A percentile compares a stretch with the other conserved stretches of the same genome.
These are phyloP conservation scores for Caenorhabditis plicata DNA, from an alignment of 2,888 invertebrate species.

Conservation along the genomic window DNA sequence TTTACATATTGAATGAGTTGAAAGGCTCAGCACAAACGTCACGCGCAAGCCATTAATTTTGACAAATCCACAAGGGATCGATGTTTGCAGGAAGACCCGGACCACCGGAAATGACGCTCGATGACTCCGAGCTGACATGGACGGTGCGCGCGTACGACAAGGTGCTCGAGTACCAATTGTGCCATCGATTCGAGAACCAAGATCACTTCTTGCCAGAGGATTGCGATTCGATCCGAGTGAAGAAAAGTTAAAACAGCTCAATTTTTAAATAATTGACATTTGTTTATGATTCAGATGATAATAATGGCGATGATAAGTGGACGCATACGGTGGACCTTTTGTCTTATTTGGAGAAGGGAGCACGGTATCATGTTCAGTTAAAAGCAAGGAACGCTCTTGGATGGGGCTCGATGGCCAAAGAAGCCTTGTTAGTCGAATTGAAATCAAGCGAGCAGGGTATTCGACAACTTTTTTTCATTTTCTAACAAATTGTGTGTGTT, in stretches of 20 bases:
- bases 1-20: slow-evolving; percentile 33
- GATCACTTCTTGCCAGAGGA: slow-evolving; percentile 28
- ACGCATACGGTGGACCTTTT: slow-evolving; percentile 24
- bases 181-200: slow-evolving; percentile 10
- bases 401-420: slow-evolving; percentile 44
- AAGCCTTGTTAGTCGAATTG: slow-evolving; percentile 16
- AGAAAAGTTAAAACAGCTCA: slow-evolving; percentile 6
- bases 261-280: background rate
- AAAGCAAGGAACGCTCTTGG: slow-evolving; percentile 43
- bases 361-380: slow-evolving; percentile 43
- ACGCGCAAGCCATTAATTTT: background rate
- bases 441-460: slow-evolving; percentile 12
- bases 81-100: slow-evolving; percentile 39
- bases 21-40: slow-evolving; percentile 2
- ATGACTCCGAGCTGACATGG: slow-evolving; percentile 34
- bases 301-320: slow-evolving; percentile 38
- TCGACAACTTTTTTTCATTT: background rate
- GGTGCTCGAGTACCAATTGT: slow-evolving; percentile 24
- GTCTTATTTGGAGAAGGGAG: slow-evolving; percentile 25
- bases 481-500: no score
- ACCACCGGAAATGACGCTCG: slow-evolving; percentile 36
- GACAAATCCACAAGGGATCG: background rate
- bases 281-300: slow-evolving; percentile 23
- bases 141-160: slow-evolving; percentile 25
- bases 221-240: slow-evolving; percentile 19